These are phyloP conservation scores for Lepisosteus oculatus DNA, from an alignment of 2,113 vertebrate genomes.

Conservation along the genomic window DNA sequence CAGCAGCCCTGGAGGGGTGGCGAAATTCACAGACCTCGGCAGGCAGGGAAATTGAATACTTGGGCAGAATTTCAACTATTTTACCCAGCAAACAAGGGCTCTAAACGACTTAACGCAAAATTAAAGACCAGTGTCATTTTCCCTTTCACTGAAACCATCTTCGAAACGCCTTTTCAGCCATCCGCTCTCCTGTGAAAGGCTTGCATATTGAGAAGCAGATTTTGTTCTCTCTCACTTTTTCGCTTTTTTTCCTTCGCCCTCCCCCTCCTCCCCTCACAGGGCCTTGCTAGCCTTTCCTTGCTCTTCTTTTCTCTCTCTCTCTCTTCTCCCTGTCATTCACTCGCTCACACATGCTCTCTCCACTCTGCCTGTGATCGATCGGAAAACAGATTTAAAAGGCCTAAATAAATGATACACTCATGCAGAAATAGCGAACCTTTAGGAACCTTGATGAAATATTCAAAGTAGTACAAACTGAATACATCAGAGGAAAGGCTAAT, in stretches of 20 bases:
- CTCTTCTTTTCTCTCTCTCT: constrained; percentile 15
- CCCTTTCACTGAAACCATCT: constrained; percentile 81
- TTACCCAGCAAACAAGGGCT: constrained; percentile 82
- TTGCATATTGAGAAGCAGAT: constrained; percentile 68
- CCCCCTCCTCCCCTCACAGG: constrained; percentile 32
- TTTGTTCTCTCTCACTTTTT: constrained; percentile 43
- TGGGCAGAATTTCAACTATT: constrained; percentile 72
- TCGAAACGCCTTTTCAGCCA: constrained; percentile 72
- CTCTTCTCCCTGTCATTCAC: constrained; percentile 9
- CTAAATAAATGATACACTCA: constrained; percentile 34
- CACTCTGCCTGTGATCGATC: constrained; percentile 8
- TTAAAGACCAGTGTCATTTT: constrained; percentile 85
- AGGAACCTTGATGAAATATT: constrained; percentile 34
- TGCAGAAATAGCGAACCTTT: constrained; percentile 34
- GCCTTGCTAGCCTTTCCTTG: constrained; percentile 25
- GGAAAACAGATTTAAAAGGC: constrained; percentile 13
- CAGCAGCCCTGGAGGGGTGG: constrained; percentile 74
- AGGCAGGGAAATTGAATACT: constrained; percentile 59
- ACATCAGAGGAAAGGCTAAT: background rate
- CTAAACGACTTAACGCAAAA: constrained; percentile 84
- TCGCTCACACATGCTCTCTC: background rate
- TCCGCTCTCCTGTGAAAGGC: constrained; percentile 60
- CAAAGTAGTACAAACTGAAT: constrained; percentile 23
- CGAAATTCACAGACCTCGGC: constrained; percentile 70
- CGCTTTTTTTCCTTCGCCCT: constrained; percentile 27